These are phyloP conservation scores for Hassar affinis DNA, from an alignment of 2,113 vertebrate genomes.

Conservation along the genomic window DNA sequence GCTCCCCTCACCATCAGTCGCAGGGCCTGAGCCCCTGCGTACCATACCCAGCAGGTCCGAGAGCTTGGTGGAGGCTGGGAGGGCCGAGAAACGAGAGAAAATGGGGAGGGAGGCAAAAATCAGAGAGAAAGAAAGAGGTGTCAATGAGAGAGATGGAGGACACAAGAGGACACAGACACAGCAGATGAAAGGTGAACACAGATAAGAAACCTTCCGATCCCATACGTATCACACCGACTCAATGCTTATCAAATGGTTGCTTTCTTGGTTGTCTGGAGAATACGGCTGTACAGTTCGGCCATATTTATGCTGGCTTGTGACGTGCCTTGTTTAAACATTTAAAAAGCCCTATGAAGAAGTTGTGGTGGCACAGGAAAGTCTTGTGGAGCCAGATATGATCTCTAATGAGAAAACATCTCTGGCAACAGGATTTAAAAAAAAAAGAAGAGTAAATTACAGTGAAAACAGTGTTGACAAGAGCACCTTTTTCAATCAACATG, in stretches of 20 bases:
- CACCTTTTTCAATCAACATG: no score
- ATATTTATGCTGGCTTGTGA: not conserved
- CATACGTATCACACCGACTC: not conserved
- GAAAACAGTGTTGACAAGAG: no score
- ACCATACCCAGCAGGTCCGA: slow-evolving; percentile 77
- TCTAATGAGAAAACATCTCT: no score
- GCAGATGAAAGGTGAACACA: not conserved
- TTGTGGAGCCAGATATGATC: not conserved
- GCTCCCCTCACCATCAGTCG: slow-evolving; percentile 72
- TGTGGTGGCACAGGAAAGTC: not conserved
- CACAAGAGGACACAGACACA: slow-evolving; percentile 12
- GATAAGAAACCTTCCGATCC: not conserved
- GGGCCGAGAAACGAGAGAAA: slow-evolving; percentile 41
- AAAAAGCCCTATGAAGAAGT: no score
- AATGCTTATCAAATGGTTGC: not conserved
- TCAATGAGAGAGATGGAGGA: slow-evolving; percentile 20
- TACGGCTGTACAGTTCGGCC: not conserved
- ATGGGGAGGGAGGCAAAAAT: slow-evolving; percentile 46
- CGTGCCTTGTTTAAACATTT: not conserved
- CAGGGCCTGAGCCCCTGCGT: slow-evolving; percentile 73
- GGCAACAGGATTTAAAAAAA: no score
- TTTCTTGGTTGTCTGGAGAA: not conserved
- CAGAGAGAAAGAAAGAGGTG: slow-evolving; percentile 33
- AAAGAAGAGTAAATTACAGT: no score
- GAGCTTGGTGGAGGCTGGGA: slow-evolving; percentile 72